Evolutionary conservation across 2,888 invertebrate species (phyloP), one percentile per base, ranked within the genome.

Genomic region (Chymomyza fuscimana): DNA sequence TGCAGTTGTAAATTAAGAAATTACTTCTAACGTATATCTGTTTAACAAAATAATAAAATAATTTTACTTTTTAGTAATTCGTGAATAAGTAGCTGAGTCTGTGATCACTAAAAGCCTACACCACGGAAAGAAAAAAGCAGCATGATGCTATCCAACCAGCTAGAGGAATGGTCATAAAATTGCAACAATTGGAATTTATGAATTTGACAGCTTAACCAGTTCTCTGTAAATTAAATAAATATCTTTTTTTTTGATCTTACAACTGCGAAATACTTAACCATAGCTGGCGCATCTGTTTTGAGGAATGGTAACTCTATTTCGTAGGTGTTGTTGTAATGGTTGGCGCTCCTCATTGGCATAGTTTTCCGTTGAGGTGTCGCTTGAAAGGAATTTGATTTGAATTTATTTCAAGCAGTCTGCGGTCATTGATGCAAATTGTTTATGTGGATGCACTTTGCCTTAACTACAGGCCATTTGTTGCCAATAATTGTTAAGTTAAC

Each of bases 131-230:
- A 10, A 12, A 46, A 2, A 12, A 46, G 40, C 40, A 12, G 25
- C 40, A 46, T 12, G 7, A 36, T 4, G 36, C 1, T 7, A 25
- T 25, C 36, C 40, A 15, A 10, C 2, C 12, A 46, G 12, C 40
- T 46, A 46, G 68, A 80, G 76, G 76, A 78, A 76, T 72, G 76
- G 50, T 69, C 68, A 77, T 73, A 79, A 80, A 69, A 86, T 86
- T 78, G 79, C 88, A 75, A 79, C 87, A 79, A 86, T 32, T 7
- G 32, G 32, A 32, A 32, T 89, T 85, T 86, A 83, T 80, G 81
- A 74, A 73, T 78, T 73, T 83, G 88, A 89, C 89, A 85, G 88
- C 75, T 75, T 78, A 79, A 72, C 80, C 80, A 86, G 82, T 78
- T 74, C 65, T 40, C n/a, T 62, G 64, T 71, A 79, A 72, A 75